Conservation (phyloP, 1,140 invertebrate genomes). For the Drosophila kikkawai region DNA sequence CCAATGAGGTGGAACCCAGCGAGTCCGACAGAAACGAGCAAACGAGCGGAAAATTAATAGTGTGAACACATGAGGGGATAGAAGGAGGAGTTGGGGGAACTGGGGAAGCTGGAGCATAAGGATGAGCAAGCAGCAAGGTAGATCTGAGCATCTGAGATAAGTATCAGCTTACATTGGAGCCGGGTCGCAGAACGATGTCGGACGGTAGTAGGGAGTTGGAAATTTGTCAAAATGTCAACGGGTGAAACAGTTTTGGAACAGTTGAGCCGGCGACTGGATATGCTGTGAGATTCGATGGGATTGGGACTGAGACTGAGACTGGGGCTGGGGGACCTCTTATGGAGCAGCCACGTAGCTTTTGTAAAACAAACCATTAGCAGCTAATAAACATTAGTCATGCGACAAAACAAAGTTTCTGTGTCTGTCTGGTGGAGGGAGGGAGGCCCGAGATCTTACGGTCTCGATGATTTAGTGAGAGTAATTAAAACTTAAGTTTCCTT, state of each 20-base stretch:
- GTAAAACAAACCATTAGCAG: conserved; percentile 85
- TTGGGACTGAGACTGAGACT: background rate
- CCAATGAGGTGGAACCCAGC: conserved; percentile 55
- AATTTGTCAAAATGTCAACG: conserved; percentile 85
- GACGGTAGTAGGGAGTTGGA: conserved; percentile 69
- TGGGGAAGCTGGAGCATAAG: conserved; percentile 9
- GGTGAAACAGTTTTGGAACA: conserved; percentile 78
- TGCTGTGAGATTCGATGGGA: conserved; percentile 14
- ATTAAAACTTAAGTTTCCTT: conserved; percentile 81
- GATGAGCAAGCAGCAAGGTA: conserved; percentile 26
- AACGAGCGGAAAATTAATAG: conserved; percentile 84
- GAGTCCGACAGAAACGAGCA: conserved; percentile 66
- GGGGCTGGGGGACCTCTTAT: conserved; percentile 12
- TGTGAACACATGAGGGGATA: conserved; percentile 69
- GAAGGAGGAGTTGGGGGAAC: conserved; percentile 3
- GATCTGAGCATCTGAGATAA: conserved; percentile 72
- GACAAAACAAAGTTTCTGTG: conserved; percentile 51
- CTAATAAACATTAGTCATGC: conserved; percentile 85
- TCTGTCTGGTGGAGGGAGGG: conserved; percentile 8
- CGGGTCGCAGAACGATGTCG: conserved; percentile 18
- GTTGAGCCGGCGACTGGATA: conserved; percentile 15
- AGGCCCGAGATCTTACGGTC: conserved; percentile 19
- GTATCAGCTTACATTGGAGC: conserved; percentile 78
- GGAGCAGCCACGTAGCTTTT: conserved; percentile 74
- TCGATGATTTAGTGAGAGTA: conserved; percentile 82